Evolutionary conservation across 2,113 vertebrate species (phyloP), one percentile per base, ranked within the genome.

Genomic region (Pyrgilauda ruficollis): DNA sequence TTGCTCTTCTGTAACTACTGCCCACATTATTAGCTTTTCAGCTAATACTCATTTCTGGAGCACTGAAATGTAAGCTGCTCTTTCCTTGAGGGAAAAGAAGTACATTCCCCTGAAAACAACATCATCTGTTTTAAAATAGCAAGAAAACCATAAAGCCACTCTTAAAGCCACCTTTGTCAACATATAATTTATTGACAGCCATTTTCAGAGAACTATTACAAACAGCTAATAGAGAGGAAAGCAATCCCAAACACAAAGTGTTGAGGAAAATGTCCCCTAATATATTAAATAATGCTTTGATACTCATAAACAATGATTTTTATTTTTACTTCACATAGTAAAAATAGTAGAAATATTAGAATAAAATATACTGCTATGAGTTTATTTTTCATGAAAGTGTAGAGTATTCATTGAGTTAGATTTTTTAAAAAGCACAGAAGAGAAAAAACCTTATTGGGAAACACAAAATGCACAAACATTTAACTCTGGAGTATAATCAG

Each of bases 141-240:
- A 89, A 84, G 84, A 93, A 90, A 89, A 81, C 62, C 19, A 68
- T 47, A 64, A 46, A 94, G 69, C 23, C 72, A 94, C 43, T 94
- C 85, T 89, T 80, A 78, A 67, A 91, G 66, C 18, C 76, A 84
- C 52, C 69, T 91, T 91, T 92, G 77, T 82, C 86, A 89, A 78
- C 35, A 44, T 0, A 3, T 50, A 92, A 93, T 89, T 94, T 93
- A 97, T 89, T 94, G 63, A 41, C 62, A 90, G 27, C 61, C 28
- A 81, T 68, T 91, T 96, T 77, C 81, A 80, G 27, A 81, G 50
- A 93, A 53, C 18, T 55, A 50, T 90, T 86, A 68, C 64, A 91
- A 96, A 67, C 50, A 75, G n/a, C 7, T 83, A 93, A 39, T 39
- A 72, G 77, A 81, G 53, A 94, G 37, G 8, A 94, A 92, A 94